phyloP scores from a whole-genome alignment of 2,797 vertebrate species.

The Brotula barbata region DNA sequence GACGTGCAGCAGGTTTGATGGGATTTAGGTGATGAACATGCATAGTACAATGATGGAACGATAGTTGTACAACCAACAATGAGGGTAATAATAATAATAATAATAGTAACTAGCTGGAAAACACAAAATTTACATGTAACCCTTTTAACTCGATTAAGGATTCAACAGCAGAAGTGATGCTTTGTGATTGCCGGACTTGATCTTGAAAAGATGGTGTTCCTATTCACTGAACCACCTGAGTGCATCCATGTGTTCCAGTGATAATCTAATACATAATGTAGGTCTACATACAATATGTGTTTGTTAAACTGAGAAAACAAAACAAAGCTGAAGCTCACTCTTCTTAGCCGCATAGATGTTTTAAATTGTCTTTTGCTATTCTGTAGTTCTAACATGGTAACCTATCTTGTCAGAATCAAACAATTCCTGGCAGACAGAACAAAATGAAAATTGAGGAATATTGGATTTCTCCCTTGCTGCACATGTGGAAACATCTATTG shows the following conservation, averaged over 20 bases:
- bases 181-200: not conserved
- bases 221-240: not conserved
- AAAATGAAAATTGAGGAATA: conserved; percentile 42
- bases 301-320: conserved; percentile 2
- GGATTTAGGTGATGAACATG: too few relatives aligned
- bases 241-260: not conserved
- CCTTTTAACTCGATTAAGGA: too few relatives aligned
- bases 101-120: too few relatives aligned
- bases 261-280: not conserved
- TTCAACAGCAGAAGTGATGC: not conserved
- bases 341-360: not conserved
- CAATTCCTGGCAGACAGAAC: conserved; percentile 24
- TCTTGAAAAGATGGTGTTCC: not conserved
- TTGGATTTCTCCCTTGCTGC: conserved; percentile 42
- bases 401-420: conserved; percentile 19
- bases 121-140: too few relatives aligned
- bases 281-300: not conserved
- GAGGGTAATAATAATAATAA: too few relatives aligned
- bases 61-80: too few relatives aligned
- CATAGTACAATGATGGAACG: too few relatives aligned
- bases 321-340: not conserved
- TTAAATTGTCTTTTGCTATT: conserved; percentile 4
- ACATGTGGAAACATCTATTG: conserved; percentile 80
- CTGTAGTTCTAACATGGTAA: not conserved
- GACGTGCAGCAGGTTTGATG: too few relatives aligned